Evolutionary conservation across 1,140 invertebrate genomes (phyloP).

Genomic region (Drosophila pseudoananassae): DNA sequence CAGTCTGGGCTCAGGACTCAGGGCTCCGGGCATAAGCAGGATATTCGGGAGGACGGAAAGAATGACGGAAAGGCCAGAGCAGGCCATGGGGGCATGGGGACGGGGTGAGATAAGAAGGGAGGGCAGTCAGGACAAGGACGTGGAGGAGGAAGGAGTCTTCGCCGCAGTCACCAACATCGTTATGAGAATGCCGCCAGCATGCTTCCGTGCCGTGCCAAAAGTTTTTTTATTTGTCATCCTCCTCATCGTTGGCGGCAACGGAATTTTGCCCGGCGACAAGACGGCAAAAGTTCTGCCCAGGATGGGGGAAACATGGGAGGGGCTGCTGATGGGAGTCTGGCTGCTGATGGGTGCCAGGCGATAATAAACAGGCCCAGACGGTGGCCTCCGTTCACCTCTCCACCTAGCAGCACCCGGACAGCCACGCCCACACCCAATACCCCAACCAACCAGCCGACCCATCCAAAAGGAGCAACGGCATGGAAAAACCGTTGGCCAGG

Average conservation of each 20-base stretch:
- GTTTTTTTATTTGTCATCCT: slow-evolving; percentile 74
- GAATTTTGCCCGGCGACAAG: slow-evolving; percentile 54
- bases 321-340: slow-evolving; percentile 3
- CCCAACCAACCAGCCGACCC: slow-evolving; percentile 34
- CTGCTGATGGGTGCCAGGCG: slow-evolving; percentile 48
- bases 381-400: not conserved
- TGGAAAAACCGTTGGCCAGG: slow-evolving; percentile 53
- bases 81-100: not conserved
- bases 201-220: slow-evolving; percentile 75
- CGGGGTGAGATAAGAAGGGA: slow-evolving; percentile 2
- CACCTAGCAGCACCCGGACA: not conserved
- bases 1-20: slow-evolving; percentile 44
- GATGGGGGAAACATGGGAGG: slow-evolving; percentile 2
- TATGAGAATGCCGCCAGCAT: slow-evolving; percentile 79
- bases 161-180: slow-evolving; percentile 78
- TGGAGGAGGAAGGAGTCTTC: slow-evolving; percentile 34
- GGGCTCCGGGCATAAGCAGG: slow-evolving; percentile 17
- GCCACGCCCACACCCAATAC: slow-evolving; percentile 4
- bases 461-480: slow-evolving; percentile 46
- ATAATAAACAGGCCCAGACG: slow-evolving; percentile 73
- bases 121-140: slow-evolving; percentile 8
- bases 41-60: slow-evolving; percentile 2
- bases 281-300: slow-evolving; percentile 14
- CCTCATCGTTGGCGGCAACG: slow-evolving; percentile 57
- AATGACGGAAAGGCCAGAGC: not conserved